Conservation (phyloP, 2,113 vertebrate genomes). For the Onychostruthus taczanowskii region DNA sequence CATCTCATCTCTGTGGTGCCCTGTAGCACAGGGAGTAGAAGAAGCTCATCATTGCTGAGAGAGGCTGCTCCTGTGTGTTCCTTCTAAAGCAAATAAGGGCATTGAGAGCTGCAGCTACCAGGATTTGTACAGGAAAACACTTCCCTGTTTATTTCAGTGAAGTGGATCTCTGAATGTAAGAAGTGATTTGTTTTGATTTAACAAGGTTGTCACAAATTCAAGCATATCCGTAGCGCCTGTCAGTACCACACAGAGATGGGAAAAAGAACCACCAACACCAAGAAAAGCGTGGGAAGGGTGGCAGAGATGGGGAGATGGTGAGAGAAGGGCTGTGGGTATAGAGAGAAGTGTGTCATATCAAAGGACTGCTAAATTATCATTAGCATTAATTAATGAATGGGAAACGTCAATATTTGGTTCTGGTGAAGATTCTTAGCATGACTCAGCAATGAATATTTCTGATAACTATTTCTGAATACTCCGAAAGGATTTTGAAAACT, state of each 20-base stretch:
- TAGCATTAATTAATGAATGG: neutral
- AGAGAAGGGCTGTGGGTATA: neutral
- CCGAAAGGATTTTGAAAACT: neutral
- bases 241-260: neutral
- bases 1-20: neutral
- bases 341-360: neutral
- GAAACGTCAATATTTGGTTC: neutral
- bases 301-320: fast-evolving
- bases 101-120: neutral
- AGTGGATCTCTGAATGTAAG: neutral
- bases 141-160: neutral
- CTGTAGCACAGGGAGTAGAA: neutral
- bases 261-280: neutral
- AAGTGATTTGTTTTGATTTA: conserved; percentile 40
- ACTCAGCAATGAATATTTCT: neutral
- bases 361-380: neutral
- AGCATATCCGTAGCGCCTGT: neutral
- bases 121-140: neutral
- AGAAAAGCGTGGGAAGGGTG: neutral
- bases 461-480: neutral
- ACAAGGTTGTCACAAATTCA: neutral
- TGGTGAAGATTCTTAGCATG: neutral
- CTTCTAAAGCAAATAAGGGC: neutral
- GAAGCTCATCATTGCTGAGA: neutral
- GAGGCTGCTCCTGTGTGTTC: neutral